phyloP scores from a whole-genome alignment of 2,888 invertebrate species.

The Xiphydria camelus region DNA sequence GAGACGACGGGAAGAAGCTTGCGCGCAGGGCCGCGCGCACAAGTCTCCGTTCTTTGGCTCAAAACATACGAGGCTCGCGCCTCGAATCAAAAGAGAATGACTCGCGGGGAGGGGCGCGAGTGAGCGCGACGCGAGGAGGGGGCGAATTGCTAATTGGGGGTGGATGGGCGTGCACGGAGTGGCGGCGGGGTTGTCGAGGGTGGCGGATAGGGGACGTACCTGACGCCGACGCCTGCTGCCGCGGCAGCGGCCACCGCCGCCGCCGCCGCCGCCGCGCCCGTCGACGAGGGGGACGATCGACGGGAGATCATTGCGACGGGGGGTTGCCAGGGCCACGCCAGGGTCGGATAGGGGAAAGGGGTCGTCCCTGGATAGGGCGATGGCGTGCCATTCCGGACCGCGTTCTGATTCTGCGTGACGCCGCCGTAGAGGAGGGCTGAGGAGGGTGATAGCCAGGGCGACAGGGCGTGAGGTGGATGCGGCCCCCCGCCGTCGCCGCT shows the following conservation, averaged over 20 bases:
- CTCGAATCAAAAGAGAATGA: no score
- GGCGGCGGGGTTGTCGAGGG: slow-evolving; percentile 34
- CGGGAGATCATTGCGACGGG: slow-evolving; percentile 47
- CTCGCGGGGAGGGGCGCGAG: slow-evolving; percentile 25
- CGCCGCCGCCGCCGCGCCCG: slow-evolving; percentile 62
- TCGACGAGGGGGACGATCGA: slow-evolving; percentile 48
- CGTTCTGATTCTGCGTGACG: slow-evolving; percentile 37
- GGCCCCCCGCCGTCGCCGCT: slow-evolving; percentile 20
- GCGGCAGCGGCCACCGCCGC: slow-evolving; percentile 54
- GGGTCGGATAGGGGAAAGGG: slow-evolving; percentile 40
- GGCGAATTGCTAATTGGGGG: slow-evolving; percentile 19
- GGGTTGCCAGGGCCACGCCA: slow-evolving; percentile 54
- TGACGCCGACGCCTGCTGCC: slow-evolving; percentile 55
- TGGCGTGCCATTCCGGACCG: slow-evolving; percentile 41
- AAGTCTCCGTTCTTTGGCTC: slow-evolving; percentile 37
- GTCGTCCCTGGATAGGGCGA: slow-evolving; percentile 43
- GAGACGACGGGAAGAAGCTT: no score
- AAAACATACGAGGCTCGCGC: no score
- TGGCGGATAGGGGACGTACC: slow-evolving; percentile 46
- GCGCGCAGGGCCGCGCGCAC: no score
- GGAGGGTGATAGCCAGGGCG: slow-evolving; percentile 48
- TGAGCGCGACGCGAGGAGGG: neutral
- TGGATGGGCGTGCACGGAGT: slow-evolving; percentile 39
- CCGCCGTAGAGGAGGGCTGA: slow-evolving; percentile 48
- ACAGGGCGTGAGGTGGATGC: slow-evolving; percentile 34